These are phyloP conservation scores for Sebastiscus albofasciatus DNA, from an alignment of 2,797 vertebrate species.

Conservation along the genomic window DNA sequence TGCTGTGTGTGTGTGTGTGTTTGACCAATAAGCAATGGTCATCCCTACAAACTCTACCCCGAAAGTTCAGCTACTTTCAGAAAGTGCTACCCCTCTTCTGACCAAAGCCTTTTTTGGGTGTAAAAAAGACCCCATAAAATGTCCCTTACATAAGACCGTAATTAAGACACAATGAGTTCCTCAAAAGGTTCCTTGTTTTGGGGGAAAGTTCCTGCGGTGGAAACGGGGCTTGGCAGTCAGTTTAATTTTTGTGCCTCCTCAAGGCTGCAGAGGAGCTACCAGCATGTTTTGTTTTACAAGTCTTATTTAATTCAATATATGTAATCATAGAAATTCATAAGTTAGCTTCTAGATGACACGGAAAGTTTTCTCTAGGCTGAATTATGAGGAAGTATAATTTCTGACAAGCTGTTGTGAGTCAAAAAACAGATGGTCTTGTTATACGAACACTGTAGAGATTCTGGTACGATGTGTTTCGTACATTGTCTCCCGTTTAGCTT, in stretches of 20 bases:
- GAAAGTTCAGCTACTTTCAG: too few relatives aligned
- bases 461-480: not conserved
- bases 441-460: not conserved
- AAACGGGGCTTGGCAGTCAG: too few relatives aligned
- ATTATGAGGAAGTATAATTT: slow-evolving; percentile 20
- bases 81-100: too few relatives aligned
- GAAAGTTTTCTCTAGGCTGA: not conserved
- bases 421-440: slow-evolving; percentile 28
- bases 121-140: too few relatives aligned
- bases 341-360: not conserved
- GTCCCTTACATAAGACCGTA: too few relatives aligned
- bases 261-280: not conserved
- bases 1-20: too few relatives aligned
- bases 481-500: not conserved
- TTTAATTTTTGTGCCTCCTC: not conserved
- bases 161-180: too few relatives aligned
- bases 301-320: slow-evolving; percentile 20
- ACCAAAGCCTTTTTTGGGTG: too few relatives aligned
- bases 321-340: not conserved
- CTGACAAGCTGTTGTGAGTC: slow-evolving; percentile 22
- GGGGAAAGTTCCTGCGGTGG: too few relatives aligned
- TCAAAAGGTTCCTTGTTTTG: too few relatives aligned
- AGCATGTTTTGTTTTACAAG: not conserved
- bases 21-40: too few relatives aligned
- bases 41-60: too few relatives aligned